Conservation (phyloP, 2,113 vertebrate species). For the Lagopus leucura region DNA sequence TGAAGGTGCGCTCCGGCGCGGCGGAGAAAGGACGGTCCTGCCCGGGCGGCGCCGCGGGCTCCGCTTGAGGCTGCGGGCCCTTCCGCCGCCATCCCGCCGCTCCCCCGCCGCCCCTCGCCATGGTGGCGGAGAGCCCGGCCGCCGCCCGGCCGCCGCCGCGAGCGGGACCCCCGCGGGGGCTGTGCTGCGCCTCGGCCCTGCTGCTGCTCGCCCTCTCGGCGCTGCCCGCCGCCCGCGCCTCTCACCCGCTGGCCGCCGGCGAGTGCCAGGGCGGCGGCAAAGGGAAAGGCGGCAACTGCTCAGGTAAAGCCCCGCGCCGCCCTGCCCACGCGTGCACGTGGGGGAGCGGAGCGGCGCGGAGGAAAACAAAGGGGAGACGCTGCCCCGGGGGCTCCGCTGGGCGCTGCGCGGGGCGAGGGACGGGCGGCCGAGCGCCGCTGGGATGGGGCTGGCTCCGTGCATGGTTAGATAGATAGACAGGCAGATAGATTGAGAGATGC, state of each 20-base stretch:
- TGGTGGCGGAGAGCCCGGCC: slow-evolving; percentile 51
- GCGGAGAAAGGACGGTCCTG: slow-evolving; percentile 39
- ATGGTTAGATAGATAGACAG: too few relatives aligned
- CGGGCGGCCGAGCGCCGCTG: too few relatives aligned
- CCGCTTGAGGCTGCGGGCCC: slow-evolving; percentile 46
- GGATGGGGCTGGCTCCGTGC: too few relatives aligned
- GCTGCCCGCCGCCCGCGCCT: slow-evolving; percentile 71
- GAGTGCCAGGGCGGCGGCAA: slow-evolving; percentile 75
- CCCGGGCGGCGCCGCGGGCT: slow-evolving; percentile 32
- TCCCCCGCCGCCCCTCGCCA: slow-evolving; percentile 34
- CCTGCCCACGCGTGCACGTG: not conserved
- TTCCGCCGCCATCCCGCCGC: slow-evolving; percentile 31
- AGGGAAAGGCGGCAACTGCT: slow-evolving; percentile 78
- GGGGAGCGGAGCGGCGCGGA: too few relatives aligned
- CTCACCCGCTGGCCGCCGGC: slow-evolving; percentile 76
- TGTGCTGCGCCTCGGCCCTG: slow-evolving; percentile 68
- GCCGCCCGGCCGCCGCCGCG: slow-evolving; percentile 25
- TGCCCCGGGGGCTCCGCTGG: too few relatives aligned
- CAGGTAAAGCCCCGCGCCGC: slow-evolving; percentile 72
- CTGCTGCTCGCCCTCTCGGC: slow-evolving; percentile 71
- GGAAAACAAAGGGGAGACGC: too few relatives aligned
- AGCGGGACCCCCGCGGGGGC: slow-evolving; percentile 39
- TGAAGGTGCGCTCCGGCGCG: not conserved
- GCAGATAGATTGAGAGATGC: too few relatives aligned
- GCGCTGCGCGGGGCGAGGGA: too few relatives aligned